These are phyloP conservation scores for Petrolisthes cinctipes DNA, from an alignment of 2,888 invertebrate species.

Conservation along the genomic window DNA sequence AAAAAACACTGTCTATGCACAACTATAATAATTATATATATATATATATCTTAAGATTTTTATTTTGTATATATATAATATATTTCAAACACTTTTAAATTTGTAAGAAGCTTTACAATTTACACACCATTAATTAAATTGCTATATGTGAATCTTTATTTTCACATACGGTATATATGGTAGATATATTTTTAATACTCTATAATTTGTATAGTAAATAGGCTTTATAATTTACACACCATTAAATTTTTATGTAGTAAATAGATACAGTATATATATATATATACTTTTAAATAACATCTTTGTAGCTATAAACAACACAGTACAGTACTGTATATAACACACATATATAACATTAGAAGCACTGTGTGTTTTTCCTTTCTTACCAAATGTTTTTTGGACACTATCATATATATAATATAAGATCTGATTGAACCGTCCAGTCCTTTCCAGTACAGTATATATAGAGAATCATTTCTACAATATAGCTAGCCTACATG, in stretches of 20 bases:
- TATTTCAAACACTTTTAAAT: neutral
- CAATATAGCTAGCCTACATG: neutral
- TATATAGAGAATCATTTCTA: neutral
- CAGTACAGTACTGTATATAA: too few relatives aligned
- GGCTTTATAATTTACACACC: neutral
- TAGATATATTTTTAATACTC: neutral
- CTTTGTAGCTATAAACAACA: too few relatives aligned
- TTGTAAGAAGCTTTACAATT: neutral
- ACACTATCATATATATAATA: too few relatives aligned
- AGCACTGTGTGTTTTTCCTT: too few relatives aligned
- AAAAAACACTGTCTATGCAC: neutral
- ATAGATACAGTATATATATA: neutral
- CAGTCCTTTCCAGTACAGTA: neutral
- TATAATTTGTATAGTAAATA: slow-evolving; percentile 2
- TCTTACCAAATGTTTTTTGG: too few relatives aligned
- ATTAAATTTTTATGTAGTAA: neutral
- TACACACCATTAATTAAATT: neutral
- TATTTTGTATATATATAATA: neutral
- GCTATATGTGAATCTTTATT: too few relatives aligned
- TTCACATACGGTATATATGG: neutral
- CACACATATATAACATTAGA: too few relatives aligned
- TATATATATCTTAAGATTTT: too few relatives aligned
- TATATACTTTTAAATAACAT: too few relatives aligned
- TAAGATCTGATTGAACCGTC: too few relatives aligned
- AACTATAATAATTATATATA: neutral